Percentiles rank a stretch among this genome's conserved stretches.
Conservation (phyloP, 2,113 vertebrate species). For the Opisthocomus hoazin region DNA sequence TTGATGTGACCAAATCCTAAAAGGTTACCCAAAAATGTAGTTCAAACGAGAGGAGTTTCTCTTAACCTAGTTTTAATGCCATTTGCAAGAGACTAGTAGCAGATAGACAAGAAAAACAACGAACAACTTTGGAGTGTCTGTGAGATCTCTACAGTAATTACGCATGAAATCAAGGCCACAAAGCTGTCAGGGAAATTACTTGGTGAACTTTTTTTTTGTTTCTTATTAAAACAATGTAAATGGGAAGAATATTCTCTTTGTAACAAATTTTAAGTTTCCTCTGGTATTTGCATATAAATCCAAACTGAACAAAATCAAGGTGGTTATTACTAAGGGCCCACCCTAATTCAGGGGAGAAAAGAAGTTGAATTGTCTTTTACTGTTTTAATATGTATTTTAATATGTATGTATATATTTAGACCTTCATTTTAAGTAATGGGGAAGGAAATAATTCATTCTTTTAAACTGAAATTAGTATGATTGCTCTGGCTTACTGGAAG, state of each 20-base stretch:
- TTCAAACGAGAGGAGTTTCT: neutral
- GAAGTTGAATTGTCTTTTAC: neutral
- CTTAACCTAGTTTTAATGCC: neutral
- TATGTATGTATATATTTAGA: conserved; percentile 19
- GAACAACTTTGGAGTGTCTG: neutral
- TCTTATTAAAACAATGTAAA: neutral
- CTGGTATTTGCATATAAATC: neutral
- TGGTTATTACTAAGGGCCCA: neutral
- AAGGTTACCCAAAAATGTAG: neutral
- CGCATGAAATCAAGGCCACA: neutral
- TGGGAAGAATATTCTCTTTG: neutral
- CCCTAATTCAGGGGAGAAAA: neutral
- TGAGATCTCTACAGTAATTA: neutral
- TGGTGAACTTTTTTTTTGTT: neutral
- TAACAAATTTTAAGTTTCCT: neutral
- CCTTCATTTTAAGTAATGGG: neutral
- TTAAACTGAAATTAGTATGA: neutral
- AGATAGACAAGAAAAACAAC: neutral
- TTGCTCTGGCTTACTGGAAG: neutral
- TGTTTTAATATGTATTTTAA: neutral
- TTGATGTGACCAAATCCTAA: neutral
- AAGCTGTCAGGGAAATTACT: neutral
- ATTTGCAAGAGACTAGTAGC: neutral
- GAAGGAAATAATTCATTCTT: conserved; percentile 1
- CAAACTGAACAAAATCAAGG: neutral